phyloP scores from a whole-genome alignment of 2,888 invertebrate species.

The Amorpha juglandis region DNA sequence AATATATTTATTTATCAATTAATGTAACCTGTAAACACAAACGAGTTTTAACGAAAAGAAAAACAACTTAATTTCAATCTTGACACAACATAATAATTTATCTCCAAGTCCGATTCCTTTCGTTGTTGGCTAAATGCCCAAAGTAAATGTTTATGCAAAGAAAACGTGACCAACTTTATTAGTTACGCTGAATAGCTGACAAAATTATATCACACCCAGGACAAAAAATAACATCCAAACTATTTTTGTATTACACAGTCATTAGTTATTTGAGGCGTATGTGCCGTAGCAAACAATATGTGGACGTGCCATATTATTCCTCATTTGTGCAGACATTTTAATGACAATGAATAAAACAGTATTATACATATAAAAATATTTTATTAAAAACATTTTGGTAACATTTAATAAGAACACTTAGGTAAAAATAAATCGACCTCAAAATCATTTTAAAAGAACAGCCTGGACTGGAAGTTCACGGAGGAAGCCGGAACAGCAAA shows the following conservation, averaged over 20 bases:
- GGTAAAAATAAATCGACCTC: conserved; percentile 85
- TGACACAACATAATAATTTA: not conserved
- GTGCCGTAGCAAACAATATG: conserved; percentile 30
- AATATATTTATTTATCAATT: conserved; percentile 7
- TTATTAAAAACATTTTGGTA: conserved; percentile 86
- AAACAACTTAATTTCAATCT: not conserved
- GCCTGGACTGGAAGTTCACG: conserved; percentile 85
- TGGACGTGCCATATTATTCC: conserved; percentile 20
- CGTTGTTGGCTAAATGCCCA: conserved; percentile 54
- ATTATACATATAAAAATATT: conserved; percentile 84
- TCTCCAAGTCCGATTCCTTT: conserved; percentile 35
- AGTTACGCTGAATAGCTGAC: conserved; percentile 39
- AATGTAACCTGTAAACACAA: conserved; percentile 7
- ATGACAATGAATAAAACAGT: conserved; percentile 54
- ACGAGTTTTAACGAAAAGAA: conserved; percentile 6
- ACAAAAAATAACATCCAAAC: conserved; percentile 45
- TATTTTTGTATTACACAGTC: conserved; percentile 49
- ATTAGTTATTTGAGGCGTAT: conserved; percentile 37
- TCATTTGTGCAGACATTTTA: conserved; percentile 18
- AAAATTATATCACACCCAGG: conserved; percentile 43
- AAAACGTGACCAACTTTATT: conserved; percentile 59
- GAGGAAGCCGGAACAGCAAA: conserved; percentile 84
- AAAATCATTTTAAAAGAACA: conserved; percentile 85
- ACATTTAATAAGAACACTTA: conserved; percentile 86
- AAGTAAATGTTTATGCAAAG: conserved; percentile 53